phyloP scores from a whole-genome alignment of 1,140 invertebrate species.

The Zaprionus taronus region DNA sequence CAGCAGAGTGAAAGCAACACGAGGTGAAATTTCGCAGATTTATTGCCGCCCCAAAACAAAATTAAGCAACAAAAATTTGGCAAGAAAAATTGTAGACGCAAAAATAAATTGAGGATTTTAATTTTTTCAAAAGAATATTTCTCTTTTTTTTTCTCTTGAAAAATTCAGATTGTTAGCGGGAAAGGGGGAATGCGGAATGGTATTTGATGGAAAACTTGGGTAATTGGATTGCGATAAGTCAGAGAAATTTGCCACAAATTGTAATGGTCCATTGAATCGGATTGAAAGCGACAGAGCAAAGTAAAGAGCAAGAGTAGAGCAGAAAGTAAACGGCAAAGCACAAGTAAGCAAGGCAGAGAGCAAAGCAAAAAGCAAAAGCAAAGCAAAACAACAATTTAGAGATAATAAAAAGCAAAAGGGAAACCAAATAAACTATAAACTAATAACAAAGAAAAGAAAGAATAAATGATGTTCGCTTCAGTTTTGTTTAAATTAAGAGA shows the following conservation, averaged over 20 bases:
- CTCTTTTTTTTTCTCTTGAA: background rate
- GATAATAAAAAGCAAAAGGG: background rate
- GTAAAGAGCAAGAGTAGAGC: background rate
- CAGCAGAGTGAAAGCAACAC: background rate
- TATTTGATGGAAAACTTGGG: background rate
- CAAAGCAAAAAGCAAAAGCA: background rate
- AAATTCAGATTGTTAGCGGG: background rate
- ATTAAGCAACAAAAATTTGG: background rate
- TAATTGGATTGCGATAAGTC: slow-evolving; percentile 6
- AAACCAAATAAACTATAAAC: background rate
- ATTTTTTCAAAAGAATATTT: slow-evolving; percentile 1
- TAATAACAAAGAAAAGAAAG: background rate
- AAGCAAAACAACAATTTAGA: background rate
- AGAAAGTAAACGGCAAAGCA: slow-evolving; percentile 3
- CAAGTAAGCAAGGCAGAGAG: background rate
- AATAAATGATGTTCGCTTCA: background rate
- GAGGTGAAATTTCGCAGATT: background rate
- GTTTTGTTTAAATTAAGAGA: background rate
- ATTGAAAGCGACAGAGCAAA: background rate
- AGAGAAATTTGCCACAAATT: slow-evolving; percentile 6
- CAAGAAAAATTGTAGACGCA: background rate
- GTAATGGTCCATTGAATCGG: background rate
- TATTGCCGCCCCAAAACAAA: background rate
- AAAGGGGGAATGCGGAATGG: background rate
- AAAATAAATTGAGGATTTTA: slow-evolving; percentile 5